Conservation (phyloP, 2,888 invertebrate species). For the Gastracanthus pulcherrimus region DNA sequence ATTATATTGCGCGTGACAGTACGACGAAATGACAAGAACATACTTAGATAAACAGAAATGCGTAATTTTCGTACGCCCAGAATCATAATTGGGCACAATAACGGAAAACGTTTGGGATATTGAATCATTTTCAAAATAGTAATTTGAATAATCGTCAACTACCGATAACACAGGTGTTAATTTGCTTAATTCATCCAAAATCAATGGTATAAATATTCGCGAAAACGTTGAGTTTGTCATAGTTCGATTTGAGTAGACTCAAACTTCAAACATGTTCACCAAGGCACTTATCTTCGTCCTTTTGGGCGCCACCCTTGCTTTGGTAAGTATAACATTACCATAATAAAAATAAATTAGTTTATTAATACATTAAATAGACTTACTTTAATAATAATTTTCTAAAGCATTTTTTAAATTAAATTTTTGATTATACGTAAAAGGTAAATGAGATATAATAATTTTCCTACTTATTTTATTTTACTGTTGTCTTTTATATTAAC, state of each 20-base stretch:
- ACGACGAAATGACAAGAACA: too few relatives aligned
- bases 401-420: not conserved
- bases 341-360: not conserved
- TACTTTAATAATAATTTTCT: not conserved
- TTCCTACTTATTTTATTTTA: not conserved
- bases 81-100: not conserved
- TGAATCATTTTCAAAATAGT: not conserved
- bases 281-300: constrained; percentile 3
- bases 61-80: too few relatives aligned
- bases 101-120: not conserved
- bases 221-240: not conserved
- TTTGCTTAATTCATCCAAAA: not conserved
- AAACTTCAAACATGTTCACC: constrained; percentile 6
- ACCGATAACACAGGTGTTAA: not conserved
- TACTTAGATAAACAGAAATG: too few relatives aligned
- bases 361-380: not conserved
- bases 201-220: constrained; percentile 1
- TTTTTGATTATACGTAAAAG: not conserved
- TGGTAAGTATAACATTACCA: not conserved
- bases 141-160: not conserved
- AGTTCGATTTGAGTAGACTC: not conserved
- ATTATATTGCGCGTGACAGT: too few relatives aligned
- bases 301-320: not conserved
- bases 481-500: not conserved
- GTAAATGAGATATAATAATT: not conserved